Evolutionary conservation across 1,140 invertebrate genomes (phyloP).

Genomic region (Paraescarpia echinospica): DNA sequence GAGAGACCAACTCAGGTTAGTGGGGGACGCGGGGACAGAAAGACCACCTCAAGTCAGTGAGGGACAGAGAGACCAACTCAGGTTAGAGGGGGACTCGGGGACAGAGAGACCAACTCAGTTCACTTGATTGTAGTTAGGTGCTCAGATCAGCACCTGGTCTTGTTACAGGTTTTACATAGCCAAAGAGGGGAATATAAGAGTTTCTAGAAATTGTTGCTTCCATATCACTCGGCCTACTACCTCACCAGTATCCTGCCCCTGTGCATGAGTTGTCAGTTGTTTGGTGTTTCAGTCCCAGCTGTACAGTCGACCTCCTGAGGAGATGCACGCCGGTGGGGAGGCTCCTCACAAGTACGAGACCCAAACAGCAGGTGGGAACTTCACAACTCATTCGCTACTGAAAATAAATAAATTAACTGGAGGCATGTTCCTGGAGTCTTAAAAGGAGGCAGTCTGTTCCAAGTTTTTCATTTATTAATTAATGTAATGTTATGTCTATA

Average conservation of each 20-base stretch:
- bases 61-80: background rate
- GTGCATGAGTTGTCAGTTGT: too few relatives aligned
- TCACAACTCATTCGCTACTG: background rate
- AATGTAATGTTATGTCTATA: too few relatives aligned
- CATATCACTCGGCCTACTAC: background rate
- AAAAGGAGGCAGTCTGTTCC: too few relatives aligned
- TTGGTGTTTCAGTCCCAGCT: background rate
- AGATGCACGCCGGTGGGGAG: background rate
- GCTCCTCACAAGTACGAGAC: background rate
- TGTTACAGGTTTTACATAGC: too few relatives aligned
- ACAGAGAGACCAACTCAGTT: background rate
- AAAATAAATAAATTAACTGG: background rate
- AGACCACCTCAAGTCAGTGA: background rate
- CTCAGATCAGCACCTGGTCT: too few relatives aligned
- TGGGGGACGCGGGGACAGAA: background rate
- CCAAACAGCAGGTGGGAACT: background rate
- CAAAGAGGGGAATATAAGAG: too few relatives aligned
- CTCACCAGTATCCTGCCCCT: background rate
- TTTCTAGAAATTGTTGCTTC: background rate
- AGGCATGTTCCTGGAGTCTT: background rate
- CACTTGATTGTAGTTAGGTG: too few relatives aligned
- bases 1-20: background rate
- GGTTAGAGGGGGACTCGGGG: background rate
- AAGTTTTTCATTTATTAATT: too few relatives aligned
- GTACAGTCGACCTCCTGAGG: background rate